Conservation (phyloP, 2,797 vertebrate genomes). For the Atherinosoma microstoma region DNA sequence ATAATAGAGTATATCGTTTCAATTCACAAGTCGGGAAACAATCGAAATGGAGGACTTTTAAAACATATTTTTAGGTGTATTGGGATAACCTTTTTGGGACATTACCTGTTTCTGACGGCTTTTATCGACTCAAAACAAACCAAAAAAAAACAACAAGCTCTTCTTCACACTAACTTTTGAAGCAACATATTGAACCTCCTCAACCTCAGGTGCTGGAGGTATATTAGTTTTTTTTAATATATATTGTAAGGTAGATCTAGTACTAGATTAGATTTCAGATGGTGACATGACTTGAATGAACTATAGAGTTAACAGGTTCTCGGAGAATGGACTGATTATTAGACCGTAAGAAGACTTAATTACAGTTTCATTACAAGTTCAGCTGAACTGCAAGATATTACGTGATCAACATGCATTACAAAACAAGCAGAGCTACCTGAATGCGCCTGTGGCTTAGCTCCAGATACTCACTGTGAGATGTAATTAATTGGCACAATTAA, state of each 20-base stretch:
- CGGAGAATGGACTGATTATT: neutral
- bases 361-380: constrained; percentile 8
- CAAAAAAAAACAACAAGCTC: neutral
- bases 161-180: neutral
- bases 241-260: neutral
- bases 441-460: constrained; percentile 40
- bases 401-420: constrained; percentile 31
- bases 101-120: neutral
- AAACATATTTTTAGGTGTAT: neutral
- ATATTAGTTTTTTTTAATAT: too few species aligned
- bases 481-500: constrained; percentile 67
- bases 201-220: neutral
- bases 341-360: neutral
- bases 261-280: neutral
- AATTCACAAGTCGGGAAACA: neutral
- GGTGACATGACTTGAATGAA: neutral
- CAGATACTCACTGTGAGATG: constrained; percentile 52
- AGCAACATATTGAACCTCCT: neutral
- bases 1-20: neutral
- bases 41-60: neutral
- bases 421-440: constrained; percentile 37
- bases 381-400: constrained; percentile 34
- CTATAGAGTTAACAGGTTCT: neutral
- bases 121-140: neutral
- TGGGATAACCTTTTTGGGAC: neutral